Percentiles rank a stretch among this genome's conserved stretches.
Conservation (phyloP, 2,113 vertebrate species). For the Bombycilla garrulus region DNA sequence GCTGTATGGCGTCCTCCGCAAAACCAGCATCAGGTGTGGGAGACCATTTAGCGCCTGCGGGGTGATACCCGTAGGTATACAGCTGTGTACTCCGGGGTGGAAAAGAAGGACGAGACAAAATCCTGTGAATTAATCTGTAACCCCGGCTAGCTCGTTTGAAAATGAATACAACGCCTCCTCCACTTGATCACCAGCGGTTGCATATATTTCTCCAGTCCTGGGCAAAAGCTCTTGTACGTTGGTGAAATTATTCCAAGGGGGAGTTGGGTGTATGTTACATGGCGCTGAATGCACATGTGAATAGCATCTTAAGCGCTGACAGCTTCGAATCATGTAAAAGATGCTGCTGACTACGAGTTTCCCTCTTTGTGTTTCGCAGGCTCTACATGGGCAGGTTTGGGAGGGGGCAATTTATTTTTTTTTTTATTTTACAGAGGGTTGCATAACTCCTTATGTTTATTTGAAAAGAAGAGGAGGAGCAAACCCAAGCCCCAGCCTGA, state of each 20-base stretch:
- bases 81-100: accelerated
- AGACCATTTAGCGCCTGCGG: not conserved
- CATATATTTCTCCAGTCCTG: not conserved
- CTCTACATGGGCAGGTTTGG: not conserved
- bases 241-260: not conserved
- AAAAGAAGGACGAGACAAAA: not conserved
- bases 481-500: not conserved
- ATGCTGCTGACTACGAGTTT: not conserved
- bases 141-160: not conserved
- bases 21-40: not conserved
- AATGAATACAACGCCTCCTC: not conserved
- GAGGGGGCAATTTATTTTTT: not conserved
- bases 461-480: not conserved
- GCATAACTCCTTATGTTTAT: not conserved
- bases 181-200: not conserved
- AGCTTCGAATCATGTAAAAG: not conserved
- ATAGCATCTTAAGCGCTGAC: not conserved
- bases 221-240: not conserved
- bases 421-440: not conserved
- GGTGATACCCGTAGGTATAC: not conserved
- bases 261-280: too few species aligned
- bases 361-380: not conserved
- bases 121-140: not conserved
- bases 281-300: not conserved
- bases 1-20: not conserved